Base-by-base conservation (phyloP, 1,140 invertebrate genomes). In the Amyelois transitella region DNA sequence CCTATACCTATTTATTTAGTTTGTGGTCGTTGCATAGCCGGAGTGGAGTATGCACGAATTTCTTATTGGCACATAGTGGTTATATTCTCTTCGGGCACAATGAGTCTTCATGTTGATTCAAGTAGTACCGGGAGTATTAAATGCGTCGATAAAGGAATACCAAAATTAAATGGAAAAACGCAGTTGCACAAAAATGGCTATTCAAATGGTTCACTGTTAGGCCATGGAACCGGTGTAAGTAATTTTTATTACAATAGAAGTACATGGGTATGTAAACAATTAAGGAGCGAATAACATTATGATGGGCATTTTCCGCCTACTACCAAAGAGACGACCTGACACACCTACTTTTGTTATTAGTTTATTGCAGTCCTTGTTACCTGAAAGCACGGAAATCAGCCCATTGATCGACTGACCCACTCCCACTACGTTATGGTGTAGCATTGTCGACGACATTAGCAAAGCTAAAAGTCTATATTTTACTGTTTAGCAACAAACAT, bases 191-290 rank as follows among this genome's bases (percentile, higher is more conserved):
- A 58, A 58, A 85, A 85, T 64, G 76, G 77, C 38, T 69, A 64
- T 20, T 22, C 53, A 17, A 82, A 72, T 57, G 58, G 68, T 47
- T 25, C 54, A 60, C 47, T 58, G 44, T 19, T 51, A 43, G 63
- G 55, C 32, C 76, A 81, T 71, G 71, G 65, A 32, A 54, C 66
- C 18, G 60, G 58, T 25, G 81, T 85, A 57, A 79, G 77, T 81
- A 58, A 38, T 65, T 55, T 51, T 65, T 60, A 67, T 66, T 64
- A 14, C 17, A 38, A 38, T n/a, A 14, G 32, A 14, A 14, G 32
- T 14, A 38, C n/a, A 14, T 38, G n/a, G 32, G 17, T 14, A 38
- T 38, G n/a, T n/a, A n/a, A n/a, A n/a, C n/a, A n/a, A n/a, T n/a
- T n/a, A n/a, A n/a, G n/a, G n/a, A n/a, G n/a, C n/a, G n/a, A n/a